Percentiles rank a stretch among this genome's conserved stretches.
These are phyloP conservation scores for Pangasianodon gigas DNA, from an alignment of 2,113 vertebrate genomes.

Conservation along the genomic window DNA sequence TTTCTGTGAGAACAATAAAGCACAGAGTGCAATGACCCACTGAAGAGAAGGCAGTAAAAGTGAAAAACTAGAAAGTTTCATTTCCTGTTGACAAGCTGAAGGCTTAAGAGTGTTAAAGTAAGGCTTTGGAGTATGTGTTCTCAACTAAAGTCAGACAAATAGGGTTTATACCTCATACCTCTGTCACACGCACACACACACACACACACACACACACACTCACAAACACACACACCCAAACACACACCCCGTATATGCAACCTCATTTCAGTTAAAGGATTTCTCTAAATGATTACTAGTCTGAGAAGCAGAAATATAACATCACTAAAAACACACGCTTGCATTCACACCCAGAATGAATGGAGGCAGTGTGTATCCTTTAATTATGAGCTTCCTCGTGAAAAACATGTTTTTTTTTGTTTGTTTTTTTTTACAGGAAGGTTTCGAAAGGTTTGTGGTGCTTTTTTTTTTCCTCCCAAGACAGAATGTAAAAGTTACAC, in stretches of 20 bases:
- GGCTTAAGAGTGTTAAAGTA: slow-evolving; percentile 48
- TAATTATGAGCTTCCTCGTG: slow-evolving; percentile 33
- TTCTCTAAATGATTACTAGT: neutral
- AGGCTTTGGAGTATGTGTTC: slow-evolving; percentile 45
- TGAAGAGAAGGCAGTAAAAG: slow-evolving; percentile 2
- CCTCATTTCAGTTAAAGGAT: neutral
- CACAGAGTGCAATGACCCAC: slow-evolving; percentile 60
- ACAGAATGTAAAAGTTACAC: slow-evolving; percentile 23
- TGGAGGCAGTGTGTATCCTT: slow-evolving; percentile 58
- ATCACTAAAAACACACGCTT: neutral
- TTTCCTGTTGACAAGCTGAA: slow-evolving; percentile 68
- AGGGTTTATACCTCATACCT: neutral
- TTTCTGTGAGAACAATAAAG: neutral
- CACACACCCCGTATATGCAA: neutral
- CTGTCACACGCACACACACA: neutral
- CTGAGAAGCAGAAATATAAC: neutral
- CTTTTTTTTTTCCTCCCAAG: neutral
- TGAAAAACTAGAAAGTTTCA: slow-evolving; percentile 49
- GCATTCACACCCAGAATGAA: slow-evolving; percentile 54
- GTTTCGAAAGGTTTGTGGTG: slow-evolving; percentile 60
- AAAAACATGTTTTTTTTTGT: slow-evolving; percentile 67
- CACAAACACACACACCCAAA: too few relatives aligned
- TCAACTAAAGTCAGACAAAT: slow-evolving; percentile 1
- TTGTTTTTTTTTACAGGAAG: slow-evolving; percentile 5
- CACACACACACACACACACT: neutral